A percentile compares a stretch with the other conserved stretches of the same genome.
These are phyloP conservation scores for Drosophila algonquin DNA, from an alignment of 2,888 invertebrate genomes.

Conservation along the genomic window DNA sequence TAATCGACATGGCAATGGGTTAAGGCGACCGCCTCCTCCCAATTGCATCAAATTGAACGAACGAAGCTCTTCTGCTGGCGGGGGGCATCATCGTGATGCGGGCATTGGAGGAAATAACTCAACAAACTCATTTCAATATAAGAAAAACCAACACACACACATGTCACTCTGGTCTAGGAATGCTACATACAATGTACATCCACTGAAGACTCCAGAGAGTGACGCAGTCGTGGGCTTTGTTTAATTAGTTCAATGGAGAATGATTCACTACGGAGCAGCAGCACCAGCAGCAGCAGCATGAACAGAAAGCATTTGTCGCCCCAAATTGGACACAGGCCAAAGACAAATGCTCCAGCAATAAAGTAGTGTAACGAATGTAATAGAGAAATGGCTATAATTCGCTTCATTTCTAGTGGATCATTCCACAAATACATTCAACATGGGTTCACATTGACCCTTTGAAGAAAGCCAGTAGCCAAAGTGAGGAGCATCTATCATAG, in stretches of 20 bases:
- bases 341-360: background rate
- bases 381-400: background rate
- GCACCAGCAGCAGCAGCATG: conserved; percentile 7
- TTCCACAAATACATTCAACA: no score
- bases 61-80: background rate
- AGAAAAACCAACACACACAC: conserved; percentile 27
- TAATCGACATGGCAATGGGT: conserved; percentile 39
- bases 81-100: conserved; percentile 49
- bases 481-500: no score
- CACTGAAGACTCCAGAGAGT: conserved; percentile 8
- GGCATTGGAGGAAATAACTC: conserved; percentile 45
- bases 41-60: conserved; percentile 29
- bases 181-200: background rate
- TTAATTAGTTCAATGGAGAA: conserved; percentile 55
- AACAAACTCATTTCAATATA: conserved; percentile 60
- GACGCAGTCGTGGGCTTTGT: conserved; percentile 32
- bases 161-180: background rate
- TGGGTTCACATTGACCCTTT: no score
- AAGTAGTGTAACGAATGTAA: background rate
- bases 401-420: background rate
- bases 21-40: conserved; percentile 35
- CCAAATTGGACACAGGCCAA: background rate
- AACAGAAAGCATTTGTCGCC: conserved; percentile 10
- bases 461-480: no score
- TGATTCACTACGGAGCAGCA: conserved; percentile 23